These are phyloP conservation scores for Athalia rosae DNA, from an alignment of 2,888 invertebrate genomes.

Conservation along the genomic window DNA sequence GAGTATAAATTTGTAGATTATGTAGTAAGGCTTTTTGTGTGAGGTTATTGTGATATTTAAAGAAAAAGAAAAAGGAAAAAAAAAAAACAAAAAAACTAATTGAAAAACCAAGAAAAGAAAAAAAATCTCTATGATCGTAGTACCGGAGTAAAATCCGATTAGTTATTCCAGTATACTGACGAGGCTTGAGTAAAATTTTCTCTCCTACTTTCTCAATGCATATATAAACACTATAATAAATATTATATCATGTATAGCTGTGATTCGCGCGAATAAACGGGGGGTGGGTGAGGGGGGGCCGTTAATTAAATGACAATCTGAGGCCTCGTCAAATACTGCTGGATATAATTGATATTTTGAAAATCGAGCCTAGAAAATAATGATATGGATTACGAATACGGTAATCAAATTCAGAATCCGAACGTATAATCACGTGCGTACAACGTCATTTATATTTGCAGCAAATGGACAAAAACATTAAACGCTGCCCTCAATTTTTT, in stretches of 20 bases:
- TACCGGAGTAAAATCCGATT: slow-evolving; percentile 47
- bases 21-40: slow-evolving; percentile 70
- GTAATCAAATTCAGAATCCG: too few species aligned
- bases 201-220: slow-evolving; percentile 13
- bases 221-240: slow-evolving; percentile 24
- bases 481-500: too few species aligned
- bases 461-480: too few species aligned
- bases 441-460: not conserved
- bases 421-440: too few species aligned
- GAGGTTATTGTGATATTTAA: slow-evolving; percentile 72
- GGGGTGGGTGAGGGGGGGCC: not conserved
- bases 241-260: slow-evolving; percentile 22
- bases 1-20: slow-evolving; percentile 44
- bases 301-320: slow-evolving; percentile 67
- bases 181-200: slow-evolving; percentile 65
- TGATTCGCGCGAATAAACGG: slow-evolving; percentile 18
- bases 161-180: slow-evolving; percentile 56
- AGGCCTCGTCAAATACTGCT: slow-evolving; percentile 72
- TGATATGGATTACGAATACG: slow-evolving; percentile 7
- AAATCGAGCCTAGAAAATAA: slow-evolving; percentile 53
- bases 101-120: slow-evolving; percentile 51
- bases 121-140: slow-evolving; percentile 45
- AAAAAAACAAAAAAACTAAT: slow-evolving; percentile 56
- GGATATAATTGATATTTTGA: slow-evolving; percentile 67
- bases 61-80: slow-evolving; percentile 37